These are phyloP conservation scores for Monopterus albus DNA, from an alignment of 2,113 vertebrate species.

Conservation along the genomic window DNA sequence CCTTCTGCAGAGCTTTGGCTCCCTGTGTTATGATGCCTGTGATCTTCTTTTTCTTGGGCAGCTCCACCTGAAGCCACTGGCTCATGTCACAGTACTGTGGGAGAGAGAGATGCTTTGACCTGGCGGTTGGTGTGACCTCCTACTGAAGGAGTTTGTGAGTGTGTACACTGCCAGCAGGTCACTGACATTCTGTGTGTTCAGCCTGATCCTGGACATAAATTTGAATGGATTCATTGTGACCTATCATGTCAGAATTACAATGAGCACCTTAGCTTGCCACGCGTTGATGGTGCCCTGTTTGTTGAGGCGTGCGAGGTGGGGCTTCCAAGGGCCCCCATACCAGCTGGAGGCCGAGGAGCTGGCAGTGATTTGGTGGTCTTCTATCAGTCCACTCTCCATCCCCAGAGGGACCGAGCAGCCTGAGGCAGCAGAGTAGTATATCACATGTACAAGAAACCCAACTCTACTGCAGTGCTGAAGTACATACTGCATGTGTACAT, in stretches of 20 bases:
- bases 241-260: too few relatives aligned
- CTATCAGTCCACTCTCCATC: slow-evolving; percentile 84
- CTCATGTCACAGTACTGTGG: slow-evolving; percentile 84
- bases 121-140: not conserved
- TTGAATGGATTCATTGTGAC: not conserved
- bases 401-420: slow-evolving; percentile 90
- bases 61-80: slow-evolving; percentile 94
- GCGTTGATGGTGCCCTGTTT: slow-evolving; percentile 84
- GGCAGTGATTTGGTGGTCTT: slow-evolving; percentile 83
- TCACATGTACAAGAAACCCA: too few relatives aligned
- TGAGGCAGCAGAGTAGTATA: slow-evolving; percentile 54
- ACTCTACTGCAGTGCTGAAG: too few relatives aligned
- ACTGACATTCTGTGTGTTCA: not conserved
- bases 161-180: too few relatives aligned
- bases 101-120: not conserved
- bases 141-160: too few relatives aligned
- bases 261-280: slow-evolving; percentile 88
- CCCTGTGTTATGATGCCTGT: slow-evolving; percentile 93
- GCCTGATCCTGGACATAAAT: not conserved
- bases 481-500: too few relatives aligned
- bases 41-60: slow-evolving; percentile 89
- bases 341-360: slow-evolving; percentile 84
- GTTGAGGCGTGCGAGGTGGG: slow-evolving; percentile 87
- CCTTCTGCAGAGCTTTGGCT: slow-evolving; percentile 81
- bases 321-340: slow-evolving; percentile 81